Evolutionary conservation across 2,797 vertebrate genomes (phyloP).

Genomic region (Anguilla pacifica): DNA sequence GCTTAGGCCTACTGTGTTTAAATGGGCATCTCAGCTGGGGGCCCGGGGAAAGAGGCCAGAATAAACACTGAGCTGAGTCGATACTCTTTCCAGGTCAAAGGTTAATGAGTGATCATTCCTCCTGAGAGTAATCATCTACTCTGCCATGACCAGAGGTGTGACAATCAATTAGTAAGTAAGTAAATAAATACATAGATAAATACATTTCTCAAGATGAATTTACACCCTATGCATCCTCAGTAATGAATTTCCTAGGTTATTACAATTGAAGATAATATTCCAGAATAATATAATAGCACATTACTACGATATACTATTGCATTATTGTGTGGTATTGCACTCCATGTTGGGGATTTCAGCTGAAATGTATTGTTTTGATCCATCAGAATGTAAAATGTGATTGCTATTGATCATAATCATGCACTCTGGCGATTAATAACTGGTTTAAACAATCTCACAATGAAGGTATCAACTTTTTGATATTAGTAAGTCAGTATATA

Average conservation of each 20-base stretch:
- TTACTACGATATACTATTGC: neutral
- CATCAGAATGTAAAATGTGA: neutral
- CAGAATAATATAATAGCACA: constrained; percentile 57
- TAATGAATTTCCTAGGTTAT: constrained; percentile 65
- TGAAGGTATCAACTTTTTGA: neutral
- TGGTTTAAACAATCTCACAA: neutral
- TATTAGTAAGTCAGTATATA: neutral
- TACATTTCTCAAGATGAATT: constrained; percentile 65
- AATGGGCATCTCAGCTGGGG: constrained; percentile 56
- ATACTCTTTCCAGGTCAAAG: constrained; percentile 68
- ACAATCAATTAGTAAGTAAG: constrained; percentile 61
- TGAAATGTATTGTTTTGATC: constrained; percentile 8
- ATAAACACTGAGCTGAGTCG: constrained; percentile 56
- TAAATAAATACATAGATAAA: neutral
- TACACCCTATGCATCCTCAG: constrained; percentile 56
- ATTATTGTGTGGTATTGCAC: no score
- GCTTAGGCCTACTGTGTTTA: constrained; percentile 53
- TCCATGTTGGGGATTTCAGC: constrained; percentile 18
- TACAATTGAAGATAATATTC: constrained; percentile 65
- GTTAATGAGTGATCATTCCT: constrained; percentile 79
- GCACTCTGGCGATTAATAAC: neutral
- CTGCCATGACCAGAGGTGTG: constrained; percentile 65
- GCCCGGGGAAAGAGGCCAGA: constrained; percentile 4
- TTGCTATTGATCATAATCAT: neutral
- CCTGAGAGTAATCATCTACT: constrained; percentile 66